Evolutionary conservation across 2,113 vertebrate species (phyloP).

Genomic region (Glaucidium brasilianum): DNA sequence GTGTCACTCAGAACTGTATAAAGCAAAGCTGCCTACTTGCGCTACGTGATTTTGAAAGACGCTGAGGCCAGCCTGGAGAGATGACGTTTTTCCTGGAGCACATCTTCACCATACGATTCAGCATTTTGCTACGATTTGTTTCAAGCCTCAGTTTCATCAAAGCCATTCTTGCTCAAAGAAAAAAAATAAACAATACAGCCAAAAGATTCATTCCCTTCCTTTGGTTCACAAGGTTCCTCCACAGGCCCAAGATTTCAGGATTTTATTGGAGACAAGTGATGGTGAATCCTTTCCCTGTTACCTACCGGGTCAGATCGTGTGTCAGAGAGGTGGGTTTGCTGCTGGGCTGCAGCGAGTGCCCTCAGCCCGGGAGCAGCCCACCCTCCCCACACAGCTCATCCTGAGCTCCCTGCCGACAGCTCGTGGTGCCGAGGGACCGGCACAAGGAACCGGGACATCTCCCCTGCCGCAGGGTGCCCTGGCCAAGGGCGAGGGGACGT

Average conservation of each 20-base stretch:
- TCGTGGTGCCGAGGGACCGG: neutral
- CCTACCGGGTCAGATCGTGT: rapidly evolving
- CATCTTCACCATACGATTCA: neutral
- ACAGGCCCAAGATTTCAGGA: neutral
- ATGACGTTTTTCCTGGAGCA: rapidly evolving
- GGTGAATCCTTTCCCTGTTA: rapidly evolving
- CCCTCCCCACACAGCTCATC: neutral
- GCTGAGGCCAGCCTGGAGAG: neutral
- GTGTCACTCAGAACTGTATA: neutral
- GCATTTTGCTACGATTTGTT: neutral
- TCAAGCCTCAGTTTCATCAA: neutral
- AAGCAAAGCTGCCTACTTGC: neutral
- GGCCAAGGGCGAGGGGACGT: neutral
- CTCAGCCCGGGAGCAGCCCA: neutral
- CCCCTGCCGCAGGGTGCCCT: neutral
- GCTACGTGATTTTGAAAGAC: neutral
- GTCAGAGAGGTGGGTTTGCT: neutral
- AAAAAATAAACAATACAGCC: neutral
- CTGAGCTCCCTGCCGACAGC: neutral
- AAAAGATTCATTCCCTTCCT: neutral
- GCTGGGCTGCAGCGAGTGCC: neutral
- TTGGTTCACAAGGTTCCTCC: neutral
- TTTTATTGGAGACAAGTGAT: rapidly evolving
- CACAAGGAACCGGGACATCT: neutral
- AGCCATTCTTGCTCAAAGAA: neutral